Evolutionary conservation across 2,888 invertebrate genomes (phyloP).

Genomic region (Cerceris rybyensis): DNA sequence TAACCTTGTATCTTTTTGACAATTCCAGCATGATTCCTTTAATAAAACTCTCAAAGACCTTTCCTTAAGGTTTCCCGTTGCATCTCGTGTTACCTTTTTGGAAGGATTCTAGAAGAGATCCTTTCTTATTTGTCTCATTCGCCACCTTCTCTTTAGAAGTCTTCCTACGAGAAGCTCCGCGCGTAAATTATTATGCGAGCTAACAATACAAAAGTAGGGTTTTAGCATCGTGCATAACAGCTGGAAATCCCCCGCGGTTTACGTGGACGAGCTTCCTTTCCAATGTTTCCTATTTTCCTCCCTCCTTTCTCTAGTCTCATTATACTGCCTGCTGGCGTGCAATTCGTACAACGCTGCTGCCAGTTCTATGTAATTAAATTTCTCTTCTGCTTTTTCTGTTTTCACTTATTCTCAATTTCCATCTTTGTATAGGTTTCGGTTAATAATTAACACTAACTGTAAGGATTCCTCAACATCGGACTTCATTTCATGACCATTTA

Average conservation of each 20-base stretch:
- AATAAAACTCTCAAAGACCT: background rate
- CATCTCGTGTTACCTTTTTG: background rate
- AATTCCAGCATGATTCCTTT: too few species aligned
- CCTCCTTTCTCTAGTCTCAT: background rate
- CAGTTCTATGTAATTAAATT: too few species aligned
- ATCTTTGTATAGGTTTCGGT: too few species aligned
- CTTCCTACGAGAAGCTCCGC: constrained; percentile 48
- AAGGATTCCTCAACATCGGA: too few species aligned
- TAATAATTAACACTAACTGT: too few species aligned
- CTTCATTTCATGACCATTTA: too few species aligned
- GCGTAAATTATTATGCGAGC: constrained; percentile 70
- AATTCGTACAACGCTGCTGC: background rate
- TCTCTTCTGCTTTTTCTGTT: too few species aligned
- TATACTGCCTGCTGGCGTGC: background rate
- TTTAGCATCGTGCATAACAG: constrained; percentile 57
- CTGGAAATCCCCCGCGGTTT: constrained; percentile 54
- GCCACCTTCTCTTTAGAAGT: constrained; percentile 39
- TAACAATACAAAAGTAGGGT: constrained; percentile 66
- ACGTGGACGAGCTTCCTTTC: constrained; percentile 33
- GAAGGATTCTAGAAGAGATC: constrained; percentile 14
- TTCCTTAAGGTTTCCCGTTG: background rate
- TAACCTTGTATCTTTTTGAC: too few species aligned
- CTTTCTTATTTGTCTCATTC: constrained; percentile 32
- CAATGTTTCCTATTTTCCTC: constrained; percentile 7
- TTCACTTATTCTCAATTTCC: too few species aligned